These are phyloP conservation scores for Mareca penelope DNA, from an alignment of 2,797 vertebrate genomes.

Conservation along the genomic window DNA sequence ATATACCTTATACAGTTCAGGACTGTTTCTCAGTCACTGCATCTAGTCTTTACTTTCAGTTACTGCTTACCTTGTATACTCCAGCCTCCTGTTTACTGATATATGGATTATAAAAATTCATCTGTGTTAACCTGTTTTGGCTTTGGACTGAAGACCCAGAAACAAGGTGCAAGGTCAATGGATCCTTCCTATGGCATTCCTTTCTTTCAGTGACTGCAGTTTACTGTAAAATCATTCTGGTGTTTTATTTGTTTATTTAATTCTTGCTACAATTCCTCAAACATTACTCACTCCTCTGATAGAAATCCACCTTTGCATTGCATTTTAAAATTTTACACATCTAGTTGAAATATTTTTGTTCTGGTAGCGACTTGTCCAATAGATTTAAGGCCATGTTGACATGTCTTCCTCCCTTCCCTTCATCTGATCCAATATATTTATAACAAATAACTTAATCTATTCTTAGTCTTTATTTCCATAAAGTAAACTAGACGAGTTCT, in stretches of 20 bases:
- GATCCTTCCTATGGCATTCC: neutral
- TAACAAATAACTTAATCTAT: neutral
- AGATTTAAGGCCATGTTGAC: neutral
- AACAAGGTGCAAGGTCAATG: fast-evolving
- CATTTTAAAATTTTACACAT: neutral
- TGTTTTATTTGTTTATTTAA: neutral
- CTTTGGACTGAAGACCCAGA: neutral
- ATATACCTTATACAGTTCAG: neutral
- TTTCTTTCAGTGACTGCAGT: neutral
- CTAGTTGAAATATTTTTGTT: neutral
- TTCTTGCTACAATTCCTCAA: neutral
- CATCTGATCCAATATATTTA: neutral
- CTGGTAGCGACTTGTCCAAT: neutral
- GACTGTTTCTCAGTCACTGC: neutral
- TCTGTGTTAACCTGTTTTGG: neutral
- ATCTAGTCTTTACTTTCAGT: neutral
- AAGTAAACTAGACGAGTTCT: neutral
- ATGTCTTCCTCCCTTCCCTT: neutral
- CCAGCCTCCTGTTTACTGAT: neutral
- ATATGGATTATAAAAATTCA: neutral
- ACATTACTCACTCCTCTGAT: neutral
- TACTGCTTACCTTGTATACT: neutral
- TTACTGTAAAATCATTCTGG: neutral
- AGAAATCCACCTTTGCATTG: neutral
- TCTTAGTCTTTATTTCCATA: neutral